Conservation (phyloP, 2,113 vertebrate species). For the Polypterus bichir region DNA sequence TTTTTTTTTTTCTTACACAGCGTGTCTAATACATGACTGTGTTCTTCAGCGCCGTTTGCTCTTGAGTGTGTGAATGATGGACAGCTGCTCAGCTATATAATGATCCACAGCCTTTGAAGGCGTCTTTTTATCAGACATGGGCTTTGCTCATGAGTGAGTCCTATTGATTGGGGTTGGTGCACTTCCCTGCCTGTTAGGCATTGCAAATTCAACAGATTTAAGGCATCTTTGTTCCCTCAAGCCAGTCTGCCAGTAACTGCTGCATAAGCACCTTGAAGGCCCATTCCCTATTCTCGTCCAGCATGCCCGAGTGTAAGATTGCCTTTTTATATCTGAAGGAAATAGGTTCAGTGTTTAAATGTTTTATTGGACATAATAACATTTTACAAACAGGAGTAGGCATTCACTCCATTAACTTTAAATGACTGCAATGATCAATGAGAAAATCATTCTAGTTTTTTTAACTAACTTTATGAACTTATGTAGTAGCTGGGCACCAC, state of each 20-base stretch:
- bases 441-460: too few relatives aligned
- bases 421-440: too few relatives aligned
- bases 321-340: too few relatives aligned
- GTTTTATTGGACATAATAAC: too few relatives aligned
- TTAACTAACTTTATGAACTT: too few relatives aligned
- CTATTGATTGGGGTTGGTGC: constrained; percentile 36
- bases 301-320: background rate
- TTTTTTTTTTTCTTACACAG: too few relatives aligned
- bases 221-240: background rate
- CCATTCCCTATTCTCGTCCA: background rate
- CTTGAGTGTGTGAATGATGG: constrained; percentile 23
- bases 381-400: too few relatives aligned
- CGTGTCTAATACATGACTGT: too few relatives aligned
- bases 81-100: constrained; percentile 33
- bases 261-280: background rate
- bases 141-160: constrained; percentile 40
- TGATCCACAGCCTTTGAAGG: constrained; percentile 38
- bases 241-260: background rate
- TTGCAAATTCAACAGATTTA: constrained; percentile 23
- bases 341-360: too few relatives aligned
- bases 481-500: too few relatives aligned
- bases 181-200: constrained; percentile 34
- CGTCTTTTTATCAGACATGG: constrained; percentile 31
- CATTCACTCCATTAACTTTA: too few relatives aligned
- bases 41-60: background rate